Conservation (phyloP, 2,888 invertebrate species). For the Aquatica leii region DNA sequence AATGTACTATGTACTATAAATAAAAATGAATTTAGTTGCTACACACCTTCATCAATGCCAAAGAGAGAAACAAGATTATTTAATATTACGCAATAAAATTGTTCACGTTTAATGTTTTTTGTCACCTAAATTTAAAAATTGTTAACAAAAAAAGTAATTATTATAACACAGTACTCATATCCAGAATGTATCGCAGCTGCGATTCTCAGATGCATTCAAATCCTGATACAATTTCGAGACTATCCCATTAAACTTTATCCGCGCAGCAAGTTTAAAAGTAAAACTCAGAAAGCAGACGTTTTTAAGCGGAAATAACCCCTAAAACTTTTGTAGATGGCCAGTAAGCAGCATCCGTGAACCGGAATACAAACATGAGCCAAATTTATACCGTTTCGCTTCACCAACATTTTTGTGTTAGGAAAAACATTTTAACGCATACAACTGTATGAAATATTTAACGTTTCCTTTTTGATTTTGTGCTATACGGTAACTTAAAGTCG, state of each 20-base stretch:
- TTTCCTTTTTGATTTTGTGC: slow-evolving; percentile 14
- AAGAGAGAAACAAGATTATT: neutral
- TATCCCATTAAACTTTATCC: slow-evolving; percentile 31
- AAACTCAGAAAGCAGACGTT: slow-evolving; percentile 36
- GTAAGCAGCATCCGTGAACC: slow-evolving; percentile 37
- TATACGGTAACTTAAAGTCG: neutral
- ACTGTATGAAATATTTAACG: neutral
- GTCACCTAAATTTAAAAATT: too few species aligned
- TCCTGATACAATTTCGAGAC: slow-evolving; percentile 24
- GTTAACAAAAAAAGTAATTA: too few species aligned
- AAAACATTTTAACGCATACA: slow-evolving; percentile 5
- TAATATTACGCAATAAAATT: neutral
- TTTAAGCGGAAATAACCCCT: slow-evolving; percentile 38
- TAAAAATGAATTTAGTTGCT: too few species aligned
- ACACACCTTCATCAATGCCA: neutral
- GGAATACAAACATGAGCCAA: slow-evolving; percentile 36
- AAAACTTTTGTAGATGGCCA: slow-evolving; percentile 37
- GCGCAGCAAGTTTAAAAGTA: slow-evolving; percentile 33
- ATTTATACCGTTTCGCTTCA: slow-evolving; percentile 35
- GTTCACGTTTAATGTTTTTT: too few species aligned
- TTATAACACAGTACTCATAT: neutral
- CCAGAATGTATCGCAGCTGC: slow-evolving; percentile 21
- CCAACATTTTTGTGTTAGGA: slow-evolving; percentile 17
- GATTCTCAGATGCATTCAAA: slow-evolving; percentile 32
- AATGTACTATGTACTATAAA: too few species aligned